Evolutionary conservation across 1,140 invertebrate genomes (phyloP), one percentile per base, ranked within the genome.

Genomic region (Panagrolaimus sp.): DNA sequence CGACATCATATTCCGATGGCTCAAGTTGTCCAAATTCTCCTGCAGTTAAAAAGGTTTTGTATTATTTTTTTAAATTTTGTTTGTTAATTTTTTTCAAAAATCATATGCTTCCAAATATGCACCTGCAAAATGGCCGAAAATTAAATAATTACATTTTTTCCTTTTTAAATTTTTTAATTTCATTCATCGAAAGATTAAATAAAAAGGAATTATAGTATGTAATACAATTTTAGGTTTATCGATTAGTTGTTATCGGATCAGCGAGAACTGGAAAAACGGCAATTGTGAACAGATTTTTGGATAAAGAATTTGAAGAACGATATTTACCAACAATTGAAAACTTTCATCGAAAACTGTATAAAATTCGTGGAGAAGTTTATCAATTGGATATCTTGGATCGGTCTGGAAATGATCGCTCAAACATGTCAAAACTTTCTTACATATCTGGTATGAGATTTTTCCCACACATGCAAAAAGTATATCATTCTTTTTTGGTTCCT

Each of bases 311-410:
- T 78, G 89, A 91, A 75, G 91, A 92, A 75, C 88, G 88, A 76
- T 93, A 93, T 83, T 91, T 90, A 9, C 91, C 91, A 17, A 93
- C 91, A 58, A 92, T 93, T 72, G 91, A 93, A 85, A 91, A 92
- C 84, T 92, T 92, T 83, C 91, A 92, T 81, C 87, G 91, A 58
- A 92, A 92, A 85, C 85, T 91, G 73, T 93, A 92, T 85, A 86
- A 90, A 76, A 91, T 92, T 79, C 87, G 89, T 45, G 91, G 90
- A 3, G 90, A 92, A 80, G 88, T 91, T 38, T 90, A 91, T 85
- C 90, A 91, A 79, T 85, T 93, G 73, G 91, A 93, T 84, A 88
- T 93, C 62, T 83, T 93, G 73, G 91, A 93, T 83, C 92, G 91
- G 26, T 92, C 91, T 55, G 91, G 91, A 55, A 91, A 91, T 84